Evolutionary conservation across 1,140 invertebrate genomes (phyloP), one percentile per base, ranked within the genome.

Genomic region (Pomacea maculata): DNA sequence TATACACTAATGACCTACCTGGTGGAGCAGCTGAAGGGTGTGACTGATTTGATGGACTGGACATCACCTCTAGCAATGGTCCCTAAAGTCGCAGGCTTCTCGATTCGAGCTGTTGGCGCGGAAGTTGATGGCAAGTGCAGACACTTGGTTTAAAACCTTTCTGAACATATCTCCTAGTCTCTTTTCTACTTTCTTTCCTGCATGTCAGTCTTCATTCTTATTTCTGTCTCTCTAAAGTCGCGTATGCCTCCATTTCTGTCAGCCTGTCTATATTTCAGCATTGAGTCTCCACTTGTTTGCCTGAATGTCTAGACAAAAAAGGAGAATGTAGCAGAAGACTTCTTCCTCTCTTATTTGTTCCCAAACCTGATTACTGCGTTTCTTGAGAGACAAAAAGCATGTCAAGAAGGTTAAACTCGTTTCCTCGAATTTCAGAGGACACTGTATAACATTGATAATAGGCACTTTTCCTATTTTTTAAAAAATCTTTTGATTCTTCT

Each of bases 21-120:
- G 54, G 84, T 86, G 45, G 82, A 84, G n/a, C 85, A 86, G 79
- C 78, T 87, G 17, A 75, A 78, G 54, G 57, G n/a, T 17, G 82
- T 68, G 17, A 81, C 83, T 11, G 80, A 77, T 55, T 81, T 87
- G 8, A 57, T 87, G 34, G 80, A 83, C 71, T 87, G 86, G 86
- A 78, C 85, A 6, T 74, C 82, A 21, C 55, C 68, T 29, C 34
- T 87, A 19, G 34, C 34, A 14, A 77, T 79, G 63, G 84, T 87
- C 6, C 73, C 78, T 10, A 85, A 82, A 70, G 86, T 83, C 63
- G 78, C 82, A 25, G 83, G 84, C 55, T 83, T 83, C 75, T 87
- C 86, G 8, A 80, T 86, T 2, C 82, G 83, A 55, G 84, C 86
- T 34, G 83, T 87, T n/a, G 83, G 84, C 11, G 86, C 86, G 17